phyloP scores from a whole-genome alignment of 2,113 vertebrate species.

The Upupa epops region DNA sequence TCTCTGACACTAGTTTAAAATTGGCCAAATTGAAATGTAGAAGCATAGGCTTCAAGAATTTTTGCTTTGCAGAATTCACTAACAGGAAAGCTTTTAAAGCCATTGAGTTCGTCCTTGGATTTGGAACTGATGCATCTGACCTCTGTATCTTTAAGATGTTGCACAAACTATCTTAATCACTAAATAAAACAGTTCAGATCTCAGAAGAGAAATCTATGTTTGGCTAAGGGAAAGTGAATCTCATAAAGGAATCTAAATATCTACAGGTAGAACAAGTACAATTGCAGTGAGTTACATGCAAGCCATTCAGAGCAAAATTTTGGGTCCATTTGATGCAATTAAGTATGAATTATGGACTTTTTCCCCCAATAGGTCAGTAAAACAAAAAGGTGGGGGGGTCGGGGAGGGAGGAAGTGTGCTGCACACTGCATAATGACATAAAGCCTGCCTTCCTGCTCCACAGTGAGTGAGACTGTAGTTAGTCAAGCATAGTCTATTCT shows the following conservation, averaged over 20 bases:
- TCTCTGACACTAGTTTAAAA: not conserved
- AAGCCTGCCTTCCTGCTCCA: not conserved
- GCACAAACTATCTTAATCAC: constrained; percentile 53
- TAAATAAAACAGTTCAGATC: constrained; percentile 46
- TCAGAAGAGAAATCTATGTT: constrained; percentile 15
- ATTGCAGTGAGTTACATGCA: not conserved
- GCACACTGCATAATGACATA: not conserved
- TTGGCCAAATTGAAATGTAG: not conserved
- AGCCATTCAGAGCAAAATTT: constrained; percentile 13
- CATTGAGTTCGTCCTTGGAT: not conserved
- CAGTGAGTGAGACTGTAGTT: not conserved
- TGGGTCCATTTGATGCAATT: not conserved
- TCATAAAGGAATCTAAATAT: constrained; percentile 20
- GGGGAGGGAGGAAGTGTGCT: too few relatives aligned
- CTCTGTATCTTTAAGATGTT: constrained; percentile 51
- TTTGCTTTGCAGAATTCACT: constrained; percentile 3
- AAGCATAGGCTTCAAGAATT: not conserved
- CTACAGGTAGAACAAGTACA: constrained; percentile 21
- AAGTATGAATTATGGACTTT: constrained; percentile 5
- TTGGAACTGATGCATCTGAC: constrained; percentile 30
- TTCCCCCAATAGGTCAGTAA: not conserved
- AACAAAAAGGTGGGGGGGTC: not conserved
- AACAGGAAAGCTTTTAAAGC: constrained; percentile 25
- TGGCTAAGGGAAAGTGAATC: constrained; percentile 17
- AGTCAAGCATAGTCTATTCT: not conserved